Evolutionary conservation across 2,888 invertebrate species (phyloP), one percentile per base, ranked within the genome.

Genomic region (Petrophora chlorosata): DNA sequence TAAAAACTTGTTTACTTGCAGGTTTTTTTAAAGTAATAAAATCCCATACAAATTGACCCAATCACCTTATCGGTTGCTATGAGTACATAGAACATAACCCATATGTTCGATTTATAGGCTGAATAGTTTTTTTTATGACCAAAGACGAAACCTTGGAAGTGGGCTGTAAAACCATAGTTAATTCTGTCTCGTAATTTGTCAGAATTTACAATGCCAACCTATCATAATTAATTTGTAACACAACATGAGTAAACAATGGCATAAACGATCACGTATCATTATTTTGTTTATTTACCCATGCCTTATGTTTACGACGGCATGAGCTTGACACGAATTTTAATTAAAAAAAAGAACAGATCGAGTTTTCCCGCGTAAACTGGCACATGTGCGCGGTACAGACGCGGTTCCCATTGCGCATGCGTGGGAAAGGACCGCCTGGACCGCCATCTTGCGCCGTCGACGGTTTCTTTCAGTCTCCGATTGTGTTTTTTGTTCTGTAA

Each of bases 341-440:
- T 62, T 63, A 63, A 72, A 70, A 70, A 73, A 73, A 71, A 70
- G 65, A 61, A 67, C 59, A 50, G 53, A 47, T 47, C 54, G 32
- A 66, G 75, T 73, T 82, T 85, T 85, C 81, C 80, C 82, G 82
- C 82, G 78, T 73, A 71, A 74, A 68, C 67, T 55, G 59, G 73
- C 81, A 85, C 87, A 87, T 85, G 83, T 85, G 85, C 68, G 60
- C 53, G 61, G 47, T 57, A 32, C 26, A 56, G 63, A 53, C 58
- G 55, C 61, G 61, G 81, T 82, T 85, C 86, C 78, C 86, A 85
- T 65, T 73, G 73, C 73, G 76, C 76, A 58, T 71, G 79, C 87
- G 86, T 88, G 88, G 87, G 87, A 88, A 87, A 73, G 69, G 44
- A 51, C 55, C 75, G 75, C 73, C 78, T 73, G 69, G 44, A 51